Base-by-base conservation (phyloP, 1,140 invertebrate genomes). In the Megalopta genalis region DNA sequence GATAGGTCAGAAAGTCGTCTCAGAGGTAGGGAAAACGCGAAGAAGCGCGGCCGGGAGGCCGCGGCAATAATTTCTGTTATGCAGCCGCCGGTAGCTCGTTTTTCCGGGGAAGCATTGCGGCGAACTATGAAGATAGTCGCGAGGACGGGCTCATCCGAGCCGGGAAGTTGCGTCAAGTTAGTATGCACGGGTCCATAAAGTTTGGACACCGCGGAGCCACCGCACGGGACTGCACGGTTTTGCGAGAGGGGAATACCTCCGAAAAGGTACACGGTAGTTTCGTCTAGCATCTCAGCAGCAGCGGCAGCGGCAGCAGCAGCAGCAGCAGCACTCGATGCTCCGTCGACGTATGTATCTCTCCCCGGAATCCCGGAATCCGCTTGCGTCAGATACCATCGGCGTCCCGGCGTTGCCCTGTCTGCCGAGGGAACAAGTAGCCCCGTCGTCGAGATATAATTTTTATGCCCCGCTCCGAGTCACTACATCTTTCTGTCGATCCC, bases 131-230 rank as follows among this genome's bases (percentile, higher is more conserved):
- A 39, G 42, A 52, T 37, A 7, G n/a, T 52, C 39, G 23, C 49
- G 32, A 46, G n/a, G 18, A 49, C 16, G 32, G 71, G 18, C 59
- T 27, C 25, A 16, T 16, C 4, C 14, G 9, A 25, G 14, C 54
- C 64, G 42, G 57, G 67, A 77, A 77, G 75, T 77, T 70, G 67
- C 10, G 27, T 39, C 76, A 70, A 71, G 75, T 77, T 77, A 70
- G 16, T 18, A 39, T 49, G 63, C 63, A 39, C n/a, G 39, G 59
- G 18, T 71, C 14, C 18, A 16, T 71, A 52, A 63, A 77, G 59
- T 77, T 77, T 64, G n/a, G 54, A 57, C 54, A 71, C 67, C 76
- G 32, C 65, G 5, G 39, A 49, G 16, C 52, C 14, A 49, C 59
- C 27, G 76, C 21, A 54, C 39, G 59, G 46, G 23, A 39, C 6